Conservation (phyloP, 2,113 vertebrate genomes). For the Pluvialis apricaria region DNA sequence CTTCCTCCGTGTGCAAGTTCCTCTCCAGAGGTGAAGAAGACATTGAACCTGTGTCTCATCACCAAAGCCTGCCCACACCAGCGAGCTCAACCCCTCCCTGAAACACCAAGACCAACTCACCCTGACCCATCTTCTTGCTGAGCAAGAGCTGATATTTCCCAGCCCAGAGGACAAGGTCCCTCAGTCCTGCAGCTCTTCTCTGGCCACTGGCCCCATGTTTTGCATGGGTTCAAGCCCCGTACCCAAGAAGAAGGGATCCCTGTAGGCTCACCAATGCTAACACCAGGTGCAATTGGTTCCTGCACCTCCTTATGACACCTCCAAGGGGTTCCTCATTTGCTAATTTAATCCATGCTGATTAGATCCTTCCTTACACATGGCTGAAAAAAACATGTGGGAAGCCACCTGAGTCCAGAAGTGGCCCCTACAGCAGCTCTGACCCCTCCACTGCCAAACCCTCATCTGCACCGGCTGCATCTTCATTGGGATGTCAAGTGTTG, state of each 20-base stretch:
- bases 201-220: not conserved
- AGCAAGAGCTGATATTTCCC: not conserved
- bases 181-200: not conserved
- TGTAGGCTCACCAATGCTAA: not conserved
- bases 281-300: not conserved
- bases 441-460: rapidly evolving
- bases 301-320: not conserved
- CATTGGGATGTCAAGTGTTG: rapidly evolving
- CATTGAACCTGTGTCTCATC: rapidly evolving
- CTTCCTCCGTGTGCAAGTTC: rapidly evolving
- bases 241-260: not conserved
- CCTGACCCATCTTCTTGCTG: too few relatives aligned
- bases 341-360: not conserved
- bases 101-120: rapidly evolving
- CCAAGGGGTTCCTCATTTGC: not conserved
- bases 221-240: not conserved
- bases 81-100: too few relatives aligned
- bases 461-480: rapidly evolving
- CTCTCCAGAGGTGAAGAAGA: not conserved
- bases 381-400: rapidly evolving
- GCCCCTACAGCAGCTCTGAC: not conserved
- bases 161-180: not conserved
- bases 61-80: not conserved
- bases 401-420: rapidly evolving
- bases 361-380: not conserved